Evolutionary conservation across 2,113 vertebrate species (phyloP).

Genomic region (Phrynosoma platyrhinos): DNA sequence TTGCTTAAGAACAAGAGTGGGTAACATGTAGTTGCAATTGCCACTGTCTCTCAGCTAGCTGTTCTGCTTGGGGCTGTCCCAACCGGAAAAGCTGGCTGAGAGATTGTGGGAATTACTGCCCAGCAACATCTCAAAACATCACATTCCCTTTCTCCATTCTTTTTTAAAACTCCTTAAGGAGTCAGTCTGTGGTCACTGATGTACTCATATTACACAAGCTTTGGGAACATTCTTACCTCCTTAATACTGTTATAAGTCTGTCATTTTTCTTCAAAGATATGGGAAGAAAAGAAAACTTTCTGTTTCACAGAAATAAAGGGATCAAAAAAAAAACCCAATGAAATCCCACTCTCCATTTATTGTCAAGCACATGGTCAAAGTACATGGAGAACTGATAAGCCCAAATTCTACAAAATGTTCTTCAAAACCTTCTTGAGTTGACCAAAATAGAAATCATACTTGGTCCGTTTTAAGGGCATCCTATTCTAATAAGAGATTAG

Average conservation of each 20-base stretch:
- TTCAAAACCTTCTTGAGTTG: neutral
- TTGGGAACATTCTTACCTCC: too few species aligned
- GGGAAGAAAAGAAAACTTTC: too few species aligned
- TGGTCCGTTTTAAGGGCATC: too few species aligned
- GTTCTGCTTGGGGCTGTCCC: neutral
- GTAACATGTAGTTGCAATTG: too few species aligned
- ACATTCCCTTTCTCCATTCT: neutral
- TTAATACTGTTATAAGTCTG: too few species aligned
- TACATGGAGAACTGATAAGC: neutral
- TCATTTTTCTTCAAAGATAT: neutral
- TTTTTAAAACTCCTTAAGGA: neutral
- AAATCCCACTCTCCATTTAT: neutral
- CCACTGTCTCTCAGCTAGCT: too few species aligned
- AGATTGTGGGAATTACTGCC: neutral
- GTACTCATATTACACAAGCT: neutral
- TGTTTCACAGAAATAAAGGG: neutral
- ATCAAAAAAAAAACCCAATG: neutral
- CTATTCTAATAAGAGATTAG: constrained; percentile 23
- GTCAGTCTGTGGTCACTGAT: neutral
- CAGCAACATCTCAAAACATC: too few species aligned
- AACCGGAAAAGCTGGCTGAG: neutral
- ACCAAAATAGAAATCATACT: constrained; percentile 40
- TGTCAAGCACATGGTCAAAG: neutral
- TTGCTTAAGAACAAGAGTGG: neutral
- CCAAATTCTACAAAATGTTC: neutral